Base-by-base conservation (phyloP, 2,888 invertebrate genomes). In the Drosophila affinis region DNA sequence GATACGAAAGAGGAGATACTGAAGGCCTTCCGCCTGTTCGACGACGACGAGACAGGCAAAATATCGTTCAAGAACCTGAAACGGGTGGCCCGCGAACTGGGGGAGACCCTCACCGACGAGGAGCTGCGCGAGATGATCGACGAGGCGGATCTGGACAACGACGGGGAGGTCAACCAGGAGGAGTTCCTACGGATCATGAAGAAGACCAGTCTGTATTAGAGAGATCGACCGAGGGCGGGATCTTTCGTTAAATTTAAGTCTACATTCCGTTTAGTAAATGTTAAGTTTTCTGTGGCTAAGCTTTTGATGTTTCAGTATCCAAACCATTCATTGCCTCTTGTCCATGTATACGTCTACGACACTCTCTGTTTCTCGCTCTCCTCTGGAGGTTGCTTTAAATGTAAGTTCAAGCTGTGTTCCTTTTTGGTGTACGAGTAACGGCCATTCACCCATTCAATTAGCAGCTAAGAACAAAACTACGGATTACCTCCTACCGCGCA, bases 121-220 rank as follows among this genome's bases (percentile, higher is more conserved):
- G 99, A 99, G 91, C 93, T 99, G 48, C 95, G 97, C 90, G 98
- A 98, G 93, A 99, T 99, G 99, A 98, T 99, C 72, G 97, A 97
- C 88, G 99, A 99, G 93, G 99, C 99, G 5, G 99, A 99, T 91
- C 93, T 96, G 87, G 98, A 99, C 93, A 98, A 98, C 0, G 98
- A 99, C 92, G 98, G 98, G 1, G 97, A 98, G 93, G 97, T 99
- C 71, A 98, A 96, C 87, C 97, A 98, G 91, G 97, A 98, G 61
- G 99, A 99, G 91, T 99, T 99, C 91, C 92, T 98, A 62, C 94
- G 97, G 82, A 98, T 99, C 68, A 99, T 99, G 98, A 98, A 98
- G 91, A 99, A 99, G 93, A 98, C 99, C 52, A 98, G 97, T 93
- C 94, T 99, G 52, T 98, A 98, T 92, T 98, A 93, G 47, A 44